phyloP scores from a whole-genome alignment of 2,888 invertebrate genomes.

The Crossocerus cetratus region DNA sequence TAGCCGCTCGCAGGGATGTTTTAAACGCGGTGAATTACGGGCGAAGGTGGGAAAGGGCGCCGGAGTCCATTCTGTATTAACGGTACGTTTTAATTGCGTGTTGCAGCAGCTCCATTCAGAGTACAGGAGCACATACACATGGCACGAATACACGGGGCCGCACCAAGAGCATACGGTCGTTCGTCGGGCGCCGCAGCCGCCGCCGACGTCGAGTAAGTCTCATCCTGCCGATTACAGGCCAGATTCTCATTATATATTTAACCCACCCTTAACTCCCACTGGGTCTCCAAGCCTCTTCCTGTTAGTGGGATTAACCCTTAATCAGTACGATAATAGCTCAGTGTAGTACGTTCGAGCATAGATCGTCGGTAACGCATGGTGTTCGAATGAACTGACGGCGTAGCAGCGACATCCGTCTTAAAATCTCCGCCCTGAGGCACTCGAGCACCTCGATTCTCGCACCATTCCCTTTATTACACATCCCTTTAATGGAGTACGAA shows the following conservation, averaged over 20 bases:
- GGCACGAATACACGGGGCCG: slow-evolving; percentile 92
- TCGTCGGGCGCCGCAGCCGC: slow-evolving; percentile 82
- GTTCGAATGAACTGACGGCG: neutral
- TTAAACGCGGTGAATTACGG: too few species aligned
- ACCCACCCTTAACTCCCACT: neutral
- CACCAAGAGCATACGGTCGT: slow-evolving; percentile 82
- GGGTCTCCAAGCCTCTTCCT: slow-evolving; percentile 13
- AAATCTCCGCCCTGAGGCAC: neutral
- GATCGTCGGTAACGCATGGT: neutral
- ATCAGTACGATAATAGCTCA: slow-evolving; percentile 37
- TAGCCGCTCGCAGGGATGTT: too few species aligned
- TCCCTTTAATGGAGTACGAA: too few species aligned
- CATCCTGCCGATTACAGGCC: neutral
- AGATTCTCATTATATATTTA: slow-evolving; percentile 4
- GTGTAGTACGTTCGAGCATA: slow-evolving; percentile 27
- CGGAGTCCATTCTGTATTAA: slow-evolving; percentile 3
- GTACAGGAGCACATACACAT: slow-evolving; percentile 96
- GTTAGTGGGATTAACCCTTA: slow-evolving; percentile 28
- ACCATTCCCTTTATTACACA: too few species aligned
- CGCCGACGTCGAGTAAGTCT: slow-evolving; percentile 73
- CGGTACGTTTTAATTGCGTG: slow-evolving; percentile 46
- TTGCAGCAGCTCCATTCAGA: slow-evolving; percentile 91
- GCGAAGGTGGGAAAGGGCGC: too few species aligned
- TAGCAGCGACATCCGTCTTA: neutral
- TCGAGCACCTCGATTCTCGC: neutral